Base-by-base conservation (phyloP, 2,888 invertebrate genomes). In the Autographa pulchrina region DNA sequence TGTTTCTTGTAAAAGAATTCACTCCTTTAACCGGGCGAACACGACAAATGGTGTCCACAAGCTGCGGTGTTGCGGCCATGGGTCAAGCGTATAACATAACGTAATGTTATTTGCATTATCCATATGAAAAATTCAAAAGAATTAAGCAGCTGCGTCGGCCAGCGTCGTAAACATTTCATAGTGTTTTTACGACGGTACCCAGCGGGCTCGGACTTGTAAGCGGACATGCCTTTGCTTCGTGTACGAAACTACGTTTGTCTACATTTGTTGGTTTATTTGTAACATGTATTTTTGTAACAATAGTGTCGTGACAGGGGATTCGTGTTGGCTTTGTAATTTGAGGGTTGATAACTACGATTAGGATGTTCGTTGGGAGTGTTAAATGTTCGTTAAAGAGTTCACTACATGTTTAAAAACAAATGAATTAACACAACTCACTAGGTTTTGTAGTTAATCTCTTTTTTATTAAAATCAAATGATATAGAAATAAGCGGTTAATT, bases 101-200 rank as follows among this genome's bases (percentile, higher is more conserved):
- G 69, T 84, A 73, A 81, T 84, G 75, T 83, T 78, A 80, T 85
- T 83, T 81, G 84, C 82, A 85, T 84, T 83, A 83, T 81, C 81
- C 75, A 72, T 83, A 85, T 88, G 82, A 89, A 89, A 88, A 86
- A 88, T 89, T 88, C 88, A 89, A 84, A 86, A 84, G 88, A 86
- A 86, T 89, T 88, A 88, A 89, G 85, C 86, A 86, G 85, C 87
- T 83, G 86, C 84, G 84, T 87, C 84, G 84, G 85, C 83, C 82
- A 82, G 83, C 76, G 78, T 77, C 90, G 89, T 92, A 91, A 92
- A 91, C 88, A 87, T 91, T 89, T 91, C 89, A 89, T 88, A 88
- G 87, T 88, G 88, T 87, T 91, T 92, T 92, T 91, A 92, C 90
- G 92, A 90, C 82, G 83, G 81, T 78, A 84, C 85, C 87, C 86